phyloP scores from a whole-genome alignment of 2,888 invertebrate genomes.

The Villa cingulata region DNA sequence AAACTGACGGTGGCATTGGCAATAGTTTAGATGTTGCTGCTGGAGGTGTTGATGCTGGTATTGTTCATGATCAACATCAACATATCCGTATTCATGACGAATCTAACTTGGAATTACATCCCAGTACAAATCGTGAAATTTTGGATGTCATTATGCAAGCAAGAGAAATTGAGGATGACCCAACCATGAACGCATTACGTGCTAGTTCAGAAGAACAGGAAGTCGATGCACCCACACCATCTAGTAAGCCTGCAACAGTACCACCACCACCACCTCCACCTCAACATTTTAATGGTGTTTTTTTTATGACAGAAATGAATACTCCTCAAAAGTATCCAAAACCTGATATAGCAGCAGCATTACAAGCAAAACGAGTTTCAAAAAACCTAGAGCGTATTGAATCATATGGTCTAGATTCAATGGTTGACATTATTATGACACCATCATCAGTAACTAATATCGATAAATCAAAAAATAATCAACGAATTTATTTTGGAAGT shows the following conservation, averaged over 20 bases:
- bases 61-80: too few relatives aligned
- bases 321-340: constrained; percentile 36
- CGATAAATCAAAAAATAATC: constrained; percentile 33
- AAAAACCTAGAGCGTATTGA: constrained; percentile 71
- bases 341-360: constrained; percentile 38
- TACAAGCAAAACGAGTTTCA: constrained; percentile 48
- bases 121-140: constrained; percentile 41
- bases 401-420: constrained; percentile 49
- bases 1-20: constrained; percentile 37
- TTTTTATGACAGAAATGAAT: constrained; percentile 41
- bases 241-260: constrained; percentile 19
- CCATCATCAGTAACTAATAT: constrained; percentile 9
- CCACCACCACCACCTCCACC: constrained; percentile 19
- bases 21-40: constrained; percentile 23
- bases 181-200: constrained; percentile 31
- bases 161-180: constrained; percentile 35
- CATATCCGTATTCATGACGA: not conserved
- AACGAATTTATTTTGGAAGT: constrained; percentile 32
- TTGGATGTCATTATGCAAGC: constrained; percentile 45
- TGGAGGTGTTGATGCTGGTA: constrained; percentile 19
- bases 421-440: constrained; percentile 58
- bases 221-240: not conserved
- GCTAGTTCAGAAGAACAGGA: constrained; percentile 22
- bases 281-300: constrained; percentile 45
- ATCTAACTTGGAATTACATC: constrained; percentile 16